phyloP scores from a whole-genome alignment of 2,113 vertebrate species.

The Abramis brama region DNA sequence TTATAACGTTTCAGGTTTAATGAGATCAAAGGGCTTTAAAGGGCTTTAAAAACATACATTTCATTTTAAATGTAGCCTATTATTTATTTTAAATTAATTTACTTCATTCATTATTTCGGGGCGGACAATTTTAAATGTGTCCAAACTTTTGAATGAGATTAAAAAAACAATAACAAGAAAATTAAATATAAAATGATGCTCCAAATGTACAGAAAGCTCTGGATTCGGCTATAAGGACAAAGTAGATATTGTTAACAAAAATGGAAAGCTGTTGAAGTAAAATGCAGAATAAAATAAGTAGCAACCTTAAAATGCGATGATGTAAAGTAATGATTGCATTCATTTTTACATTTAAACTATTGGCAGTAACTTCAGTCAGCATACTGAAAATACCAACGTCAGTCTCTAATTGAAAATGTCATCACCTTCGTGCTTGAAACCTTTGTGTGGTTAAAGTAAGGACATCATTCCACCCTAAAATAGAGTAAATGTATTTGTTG shows the following conservation, averaged over 20 bases:
- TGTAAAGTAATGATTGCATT: background rate
- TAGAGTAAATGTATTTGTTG: background rate
- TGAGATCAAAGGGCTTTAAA: background rate
- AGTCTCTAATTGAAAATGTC: background rate
- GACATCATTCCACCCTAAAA: slow-evolving; percentile 14
- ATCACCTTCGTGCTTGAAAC: background rate
- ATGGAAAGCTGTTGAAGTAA: no score
- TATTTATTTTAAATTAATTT: background rate
- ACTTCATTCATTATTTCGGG: no score
- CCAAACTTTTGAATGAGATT: background rate
- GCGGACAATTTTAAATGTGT: background rate
- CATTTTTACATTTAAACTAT: background rate
- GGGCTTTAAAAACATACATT: background rate
- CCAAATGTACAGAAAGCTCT: no score
- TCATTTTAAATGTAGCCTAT: no score
- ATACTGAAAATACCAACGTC: background rate
- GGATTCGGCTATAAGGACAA: no score
- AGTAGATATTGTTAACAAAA: no score
- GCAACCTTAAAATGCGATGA: background rate
- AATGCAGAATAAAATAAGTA: background rate
- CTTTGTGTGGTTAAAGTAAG: background rate
- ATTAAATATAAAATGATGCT: background rate
- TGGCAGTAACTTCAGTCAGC: background rate
- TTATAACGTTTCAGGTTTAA: no score
- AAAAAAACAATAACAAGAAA: background rate